Evolutionary conservation across 2,113 vertebrate species (phyloP).

Genomic region (Gobio gobio): DNA sequence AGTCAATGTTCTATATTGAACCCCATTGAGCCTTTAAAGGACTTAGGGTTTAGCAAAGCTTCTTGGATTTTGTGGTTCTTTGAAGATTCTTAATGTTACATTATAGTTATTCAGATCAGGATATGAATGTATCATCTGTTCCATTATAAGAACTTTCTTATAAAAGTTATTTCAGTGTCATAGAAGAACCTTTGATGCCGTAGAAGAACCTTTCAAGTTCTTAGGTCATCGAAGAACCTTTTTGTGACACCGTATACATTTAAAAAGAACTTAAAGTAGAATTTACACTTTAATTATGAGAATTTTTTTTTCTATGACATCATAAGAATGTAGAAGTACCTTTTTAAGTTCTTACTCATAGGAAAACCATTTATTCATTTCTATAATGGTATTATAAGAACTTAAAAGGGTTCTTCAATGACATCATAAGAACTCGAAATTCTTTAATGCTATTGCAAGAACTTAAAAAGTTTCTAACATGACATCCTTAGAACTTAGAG

Average conservation of each 20-base stretch:
- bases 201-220: background rate
- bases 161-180: background rate
- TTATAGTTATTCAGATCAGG: background rate
- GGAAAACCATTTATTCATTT: background rate
- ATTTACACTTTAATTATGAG: no score
- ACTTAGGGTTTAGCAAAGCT: background rate
- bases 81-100: background rate
- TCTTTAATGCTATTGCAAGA: no score
- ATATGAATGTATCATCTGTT: background rate
- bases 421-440: background rate
- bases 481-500: no score
- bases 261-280: no score
- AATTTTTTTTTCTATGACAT: no score
- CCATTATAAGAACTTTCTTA: background rate
- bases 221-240: no score
- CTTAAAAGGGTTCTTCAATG: background rate
- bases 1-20: no score
- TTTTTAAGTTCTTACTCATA: background rate
- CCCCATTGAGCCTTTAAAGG: no score
- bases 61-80: background rate
- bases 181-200: background rate
- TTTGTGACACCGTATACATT: background rate
- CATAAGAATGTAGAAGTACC: background rate
- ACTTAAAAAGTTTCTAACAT: no score
- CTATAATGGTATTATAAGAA: background rate